Base-by-base conservation (phyloP, 2,888 invertebrate genomes). In the Zaprionus bogoriensis region DNA sequence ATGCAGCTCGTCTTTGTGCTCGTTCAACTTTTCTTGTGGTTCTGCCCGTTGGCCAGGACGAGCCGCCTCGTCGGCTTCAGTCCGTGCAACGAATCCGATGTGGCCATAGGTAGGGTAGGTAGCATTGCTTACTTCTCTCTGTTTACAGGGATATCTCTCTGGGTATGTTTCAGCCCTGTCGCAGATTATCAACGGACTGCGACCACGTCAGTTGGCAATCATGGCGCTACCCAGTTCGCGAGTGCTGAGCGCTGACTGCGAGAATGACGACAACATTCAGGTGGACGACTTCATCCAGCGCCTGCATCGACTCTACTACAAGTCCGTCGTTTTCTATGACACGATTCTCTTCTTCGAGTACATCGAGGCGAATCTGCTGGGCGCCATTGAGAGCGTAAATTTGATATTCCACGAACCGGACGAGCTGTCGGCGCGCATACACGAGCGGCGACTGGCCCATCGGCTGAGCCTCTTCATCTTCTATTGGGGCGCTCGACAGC, bases 401-500 rank as follows among this genome's bases (percentile, higher is more conserved):
- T 70, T 91, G 42, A 89, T 91, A 61, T 89, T 91, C 65, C 68
- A 80, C 7, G 76, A 88, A 23, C 91, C 91, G 1, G 69, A 77
- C 28, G 81, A 87, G 41, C 63, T 91, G 3, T 72, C 82, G 5
- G 63, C 78, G 5, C 69, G 77, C 44, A 89, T 91, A 30, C 78
- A 86, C 25, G 79, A 86, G 3, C 85, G 88, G 0, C 88, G 86
- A 1, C 55, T 83, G n/a, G 79, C 87, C 9, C 89, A 89, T 72
- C 89, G 91, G 2, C 74, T 91, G 2, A 90, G 88, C 63, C 75
- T 95, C 42, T 95, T 94, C 82, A 92, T 95, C 53, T 95, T 95
- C 89, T 93, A 93, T 87, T 95, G 94, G 94, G 92, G 94, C 0
- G 91, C 92, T 20, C 92, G 47, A 84, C 90, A 17, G 90, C 94